Evolutionary conservation across 2,797 vertebrate genomes (phyloP).

Genomic region (Onychomys leucogaster): DNA sequence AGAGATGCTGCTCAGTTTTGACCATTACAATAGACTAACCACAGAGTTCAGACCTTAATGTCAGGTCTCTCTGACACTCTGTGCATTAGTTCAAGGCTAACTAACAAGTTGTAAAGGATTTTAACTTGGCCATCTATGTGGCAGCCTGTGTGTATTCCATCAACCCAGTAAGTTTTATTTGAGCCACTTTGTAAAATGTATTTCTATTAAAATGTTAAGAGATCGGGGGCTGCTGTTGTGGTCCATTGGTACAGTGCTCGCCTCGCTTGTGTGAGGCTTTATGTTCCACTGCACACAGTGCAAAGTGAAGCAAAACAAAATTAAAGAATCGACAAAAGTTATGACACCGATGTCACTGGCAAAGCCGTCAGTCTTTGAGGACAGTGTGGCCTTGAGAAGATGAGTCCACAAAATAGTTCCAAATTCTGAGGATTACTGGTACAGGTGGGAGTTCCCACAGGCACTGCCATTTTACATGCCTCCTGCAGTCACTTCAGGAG

Average conservation of each 20-base stretch:
- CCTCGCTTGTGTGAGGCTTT: neutral
- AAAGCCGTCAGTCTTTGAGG: neutral
- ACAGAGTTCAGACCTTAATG: neutral
- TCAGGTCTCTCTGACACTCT: neutral
- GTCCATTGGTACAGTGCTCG: too few species aligned
- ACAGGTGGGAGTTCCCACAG: neutral
- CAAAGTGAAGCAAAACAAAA: neutral
- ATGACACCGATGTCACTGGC: neutral
- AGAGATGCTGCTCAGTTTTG: neutral
- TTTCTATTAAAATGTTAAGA: neutral
- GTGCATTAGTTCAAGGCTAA: neutral
- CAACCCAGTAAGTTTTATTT: neutral
- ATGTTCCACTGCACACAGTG: neutral
- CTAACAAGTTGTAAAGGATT: neutral
- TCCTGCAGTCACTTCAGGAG: neutral
- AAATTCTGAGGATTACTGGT: neutral
- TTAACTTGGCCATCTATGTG: neutral
- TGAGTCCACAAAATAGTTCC: neutral
- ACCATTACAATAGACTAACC: neutral
- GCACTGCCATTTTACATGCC: neutral
- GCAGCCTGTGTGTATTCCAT: neutral
- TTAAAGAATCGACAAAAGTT: neutral
- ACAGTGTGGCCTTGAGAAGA: neutral
- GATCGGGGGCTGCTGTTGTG: neutral
- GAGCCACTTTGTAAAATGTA: neutral